phyloP scores from a whole-genome alignment of 2,888 invertebrate species.

The Papilio elwesi region DNA sequence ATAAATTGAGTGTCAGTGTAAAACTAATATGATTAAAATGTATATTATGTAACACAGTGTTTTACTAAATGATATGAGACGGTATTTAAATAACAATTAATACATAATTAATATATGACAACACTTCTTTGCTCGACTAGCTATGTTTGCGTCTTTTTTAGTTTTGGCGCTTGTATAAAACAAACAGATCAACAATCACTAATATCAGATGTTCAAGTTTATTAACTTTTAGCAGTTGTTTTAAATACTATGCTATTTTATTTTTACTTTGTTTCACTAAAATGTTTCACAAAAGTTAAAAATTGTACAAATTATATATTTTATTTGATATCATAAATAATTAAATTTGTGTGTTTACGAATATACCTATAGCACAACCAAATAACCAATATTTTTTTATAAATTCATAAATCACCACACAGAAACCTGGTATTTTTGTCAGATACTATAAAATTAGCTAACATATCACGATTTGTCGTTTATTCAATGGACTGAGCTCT shows the following conservation, averaged over 20 bases:
- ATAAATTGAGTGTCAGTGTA: not conserved
- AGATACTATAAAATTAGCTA: not conserved
- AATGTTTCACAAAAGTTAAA: not conserved
- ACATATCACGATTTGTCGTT: slow-evolving; percentile 13
- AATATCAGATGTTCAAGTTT: not conserved
- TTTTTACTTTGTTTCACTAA: not conserved
- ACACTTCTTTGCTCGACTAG: slow-evolving; percentile 33
- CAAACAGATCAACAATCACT: not conserved
- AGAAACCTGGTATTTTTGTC: not conserved
- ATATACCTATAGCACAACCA: slow-evolving; percentile 6
- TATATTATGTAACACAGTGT: no score
- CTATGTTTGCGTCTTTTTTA: slow-evolving; percentile 35
- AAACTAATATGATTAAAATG: not conserved
- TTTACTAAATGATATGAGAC: not conserved
- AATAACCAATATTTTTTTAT: slow-evolving; percentile 1
- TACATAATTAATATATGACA: slow-evolving; percentile 13
- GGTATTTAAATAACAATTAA: slow-evolving; percentile 13
- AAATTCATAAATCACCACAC: not conserved
- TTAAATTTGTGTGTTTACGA: not conserved
- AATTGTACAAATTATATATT: not conserved
- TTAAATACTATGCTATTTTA: not conserved
- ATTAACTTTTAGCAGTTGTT: not conserved
- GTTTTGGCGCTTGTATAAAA: slow-evolving; percentile 34
- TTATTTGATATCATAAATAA: not conserved
- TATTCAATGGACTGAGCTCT: slow-evolving; percentile 16